Conservation (phyloP, 2,797 vertebrate species). For the Bovichtus variegatus region DNA sequence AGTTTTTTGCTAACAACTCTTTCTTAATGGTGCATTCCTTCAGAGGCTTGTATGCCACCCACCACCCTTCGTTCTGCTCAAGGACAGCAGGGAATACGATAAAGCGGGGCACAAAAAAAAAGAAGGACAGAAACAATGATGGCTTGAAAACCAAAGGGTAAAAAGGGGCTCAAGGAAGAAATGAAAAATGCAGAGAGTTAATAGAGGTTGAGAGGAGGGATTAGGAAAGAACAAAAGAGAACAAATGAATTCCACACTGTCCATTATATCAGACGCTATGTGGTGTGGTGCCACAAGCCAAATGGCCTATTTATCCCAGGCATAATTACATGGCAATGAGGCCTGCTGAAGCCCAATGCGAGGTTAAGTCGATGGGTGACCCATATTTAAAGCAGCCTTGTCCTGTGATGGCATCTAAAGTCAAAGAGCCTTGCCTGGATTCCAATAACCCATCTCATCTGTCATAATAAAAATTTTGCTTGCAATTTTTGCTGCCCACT, state of each 20-base stretch:
- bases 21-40: slow-evolving; percentile 53
- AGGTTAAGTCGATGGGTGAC: slow-evolving; percentile 82
- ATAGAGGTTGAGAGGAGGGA: slow-evolving; percentile 75
- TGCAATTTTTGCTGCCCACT: slow-evolving; percentile 70
- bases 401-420: slow-evolving; percentile 77
- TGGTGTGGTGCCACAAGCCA: slow-evolving; percentile 70
- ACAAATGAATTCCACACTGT: slow-evolving; percentile 76
- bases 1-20: slow-evolving; percentile 54
- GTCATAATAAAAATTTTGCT: slow-evolving; percentile 78
- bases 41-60: slow-evolving; percentile 25
- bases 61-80: slow-evolving; percentile 29
- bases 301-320: slow-evolving; percentile 80
- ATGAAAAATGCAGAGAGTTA: slow-evolving; percentile 74
- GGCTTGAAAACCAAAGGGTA: slow-evolving; percentile 59
- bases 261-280: slow-evolving; percentile 69
- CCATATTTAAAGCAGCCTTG: slow-evolving; percentile 77
- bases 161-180: slow-evolving; percentile 52
- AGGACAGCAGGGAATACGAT: slow-evolving; percentile 64
- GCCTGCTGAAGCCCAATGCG: slow-evolving; percentile 69
- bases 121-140: slow-evolving; percentile 72
- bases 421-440: slow-evolving; percentile 73
- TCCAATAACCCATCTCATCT: slow-evolving; percentile 79
- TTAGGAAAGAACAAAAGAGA: slow-evolving; percentile 73
- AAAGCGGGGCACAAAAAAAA: slow-evolving; percentile 52
- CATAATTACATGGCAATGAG: slow-evolving; percentile 77